A percentile compares a stretch with the other conserved stretches of the same genome.
Conservation (phyloP, 1,140 invertebrate genomes). For the Pissodes strobi region DNA sequence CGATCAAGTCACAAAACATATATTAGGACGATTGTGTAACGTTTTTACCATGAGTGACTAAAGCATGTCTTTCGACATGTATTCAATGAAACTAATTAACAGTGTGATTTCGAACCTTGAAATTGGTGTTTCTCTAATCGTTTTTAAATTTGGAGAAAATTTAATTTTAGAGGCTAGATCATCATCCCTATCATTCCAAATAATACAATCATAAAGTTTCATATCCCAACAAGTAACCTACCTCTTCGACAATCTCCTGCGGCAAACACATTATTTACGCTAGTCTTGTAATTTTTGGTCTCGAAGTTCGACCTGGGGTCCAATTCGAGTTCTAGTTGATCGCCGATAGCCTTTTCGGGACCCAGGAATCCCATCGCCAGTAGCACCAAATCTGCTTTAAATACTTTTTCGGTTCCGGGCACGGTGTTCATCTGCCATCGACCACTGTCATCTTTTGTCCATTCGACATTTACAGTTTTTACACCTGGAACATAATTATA, state of each 20-base stretch:
- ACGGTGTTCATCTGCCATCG: conserved; percentile 94
- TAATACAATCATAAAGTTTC: too few species aligned
- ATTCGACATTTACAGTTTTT: conserved; percentile 87
- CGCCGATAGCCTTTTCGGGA: conserved; percentile 88
- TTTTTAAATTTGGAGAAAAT: too few species aligned
- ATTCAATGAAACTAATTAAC: too few species aligned
- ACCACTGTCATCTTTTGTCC: conserved; percentile 90
- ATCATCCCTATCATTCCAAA: too few species aligned
- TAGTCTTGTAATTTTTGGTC: conserved; percentile 84
- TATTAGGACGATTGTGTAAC: too few species aligned
- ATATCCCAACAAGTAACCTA: too few species aligned
- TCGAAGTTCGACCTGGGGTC: conserved; percentile 93
- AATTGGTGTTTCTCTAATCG: too few species aligned
- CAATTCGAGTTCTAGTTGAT: conserved; percentile 80
- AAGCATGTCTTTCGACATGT: too few species aligned
- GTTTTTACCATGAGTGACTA: too few species aligned
- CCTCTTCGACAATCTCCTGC: conserved; percentile 73
- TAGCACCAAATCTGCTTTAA: conserved; percentile 89
- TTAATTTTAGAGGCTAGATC: too few species aligned
- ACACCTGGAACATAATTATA: conserved; percentile 58
- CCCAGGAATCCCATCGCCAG: conserved; percentile 99
- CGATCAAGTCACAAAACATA: too few species aligned
- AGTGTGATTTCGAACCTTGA: too few species aligned
- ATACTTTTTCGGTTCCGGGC: conserved; percentile 79
- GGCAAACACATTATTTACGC: conserved; percentile 86